Base-by-base conservation (phyloP, 2,888 invertebrate species). In the Amphipyra tragopoginis region DNA sequence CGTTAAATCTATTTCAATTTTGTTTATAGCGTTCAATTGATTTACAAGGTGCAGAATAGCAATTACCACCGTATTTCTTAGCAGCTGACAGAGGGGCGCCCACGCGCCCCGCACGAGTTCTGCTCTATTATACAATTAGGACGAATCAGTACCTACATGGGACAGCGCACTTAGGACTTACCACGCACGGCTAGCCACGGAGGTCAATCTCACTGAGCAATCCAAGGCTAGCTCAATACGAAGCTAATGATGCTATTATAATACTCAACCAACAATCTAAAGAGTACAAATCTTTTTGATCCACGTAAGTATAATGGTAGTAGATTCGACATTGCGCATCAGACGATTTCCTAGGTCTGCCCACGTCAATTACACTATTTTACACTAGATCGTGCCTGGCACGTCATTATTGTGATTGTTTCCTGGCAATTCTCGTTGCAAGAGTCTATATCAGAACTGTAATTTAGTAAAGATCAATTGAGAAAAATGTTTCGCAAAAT, bases 91-190 rank as follows among this genome's bases (percentile, higher is more conserved):
- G 86, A 89, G 91, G 91, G 92, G 86, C 93, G 87, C 93, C 93
- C 93, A 93, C 93, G 92, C 93, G 90, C 82, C 83, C 80, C 85
- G 91, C 91, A 89, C 92, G 88, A 88, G 89, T 84, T 83, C 81
- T 77, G 82, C 81, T 89, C 91, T 77, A 93, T 94, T 93, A 93
- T 91, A 91, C 92, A 93, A 94, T 93, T 93, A 93, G 88, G 83
- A 81, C 89, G 88, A 93, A 93, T 93, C 92, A 91, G 88, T 93
- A 86, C n/a, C n/a, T n/a, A n/a, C 91, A 81, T 83, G 78, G 84
- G 82, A 86, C 82, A 85, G 79, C 21, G 50, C 50, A 48, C 56
- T 48, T 52, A 47, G 58, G 55, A 57, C 64, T 57, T 45, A 63
- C 65, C 72, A 71, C 72, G 47, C 67, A 67, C 52, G 33, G 21